These are phyloP conservation scores for Schizothorax lantsangensis DNA, from an alignment of 2,797 vertebrate genomes.

Conservation along the genomic window DNA sequence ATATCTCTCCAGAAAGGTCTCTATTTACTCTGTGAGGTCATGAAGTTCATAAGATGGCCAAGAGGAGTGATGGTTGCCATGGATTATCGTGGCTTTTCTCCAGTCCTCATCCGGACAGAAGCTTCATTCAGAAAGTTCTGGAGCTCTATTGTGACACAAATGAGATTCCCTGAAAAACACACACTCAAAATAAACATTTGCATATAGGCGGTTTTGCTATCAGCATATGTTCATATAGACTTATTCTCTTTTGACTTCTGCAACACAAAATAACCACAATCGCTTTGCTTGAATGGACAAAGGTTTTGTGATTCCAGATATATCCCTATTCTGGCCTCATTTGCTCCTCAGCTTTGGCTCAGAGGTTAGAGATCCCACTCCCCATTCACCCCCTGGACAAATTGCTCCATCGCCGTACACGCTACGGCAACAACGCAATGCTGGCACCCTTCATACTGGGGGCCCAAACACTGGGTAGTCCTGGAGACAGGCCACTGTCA, in stretches of 20 bases:
- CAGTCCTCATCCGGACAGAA: slow-evolving; percentile 47
- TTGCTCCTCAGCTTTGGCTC: slow-evolving; percentile 32
- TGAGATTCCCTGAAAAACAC: slow-evolving; percentile 56
- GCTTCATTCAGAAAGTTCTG: slow-evolving; percentile 55
- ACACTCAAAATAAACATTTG: slow-evolving; percentile 57
- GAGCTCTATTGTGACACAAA: slow-evolving; percentile 60
- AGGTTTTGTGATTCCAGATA: neutral
- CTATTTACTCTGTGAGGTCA: slow-evolving; percentile 29
- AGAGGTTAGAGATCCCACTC: slow-evolving; percentile 17
- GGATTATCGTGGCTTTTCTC: slow-evolving; percentile 52
- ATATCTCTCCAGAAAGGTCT: neutral
- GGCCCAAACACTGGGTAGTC: slow-evolving; percentile 31
- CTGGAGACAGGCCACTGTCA: slow-evolving; percentile 36
- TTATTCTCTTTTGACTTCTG: slow-evolving; percentile 7
- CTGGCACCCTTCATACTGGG: slow-evolving; percentile 8
- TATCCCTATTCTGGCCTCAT: neutral
- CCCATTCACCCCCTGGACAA: slow-evolving; percentile 33
- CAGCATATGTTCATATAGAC: neutral
- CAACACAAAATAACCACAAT: slow-evolving; percentile 10
- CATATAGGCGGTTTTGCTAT: slow-evolving; percentile 49
- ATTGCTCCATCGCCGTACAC: slow-evolving; percentile 12
- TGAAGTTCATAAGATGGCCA: slow-evolving; percentile 33
- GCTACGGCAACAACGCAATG: neutral
- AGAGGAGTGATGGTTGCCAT: slow-evolving; percentile 51
- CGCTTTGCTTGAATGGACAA: slow-evolving; percentile 4